phyloP scores from a whole-genome alignment of 2,797 vertebrate species.

The Miichthys miiuy region DNA sequence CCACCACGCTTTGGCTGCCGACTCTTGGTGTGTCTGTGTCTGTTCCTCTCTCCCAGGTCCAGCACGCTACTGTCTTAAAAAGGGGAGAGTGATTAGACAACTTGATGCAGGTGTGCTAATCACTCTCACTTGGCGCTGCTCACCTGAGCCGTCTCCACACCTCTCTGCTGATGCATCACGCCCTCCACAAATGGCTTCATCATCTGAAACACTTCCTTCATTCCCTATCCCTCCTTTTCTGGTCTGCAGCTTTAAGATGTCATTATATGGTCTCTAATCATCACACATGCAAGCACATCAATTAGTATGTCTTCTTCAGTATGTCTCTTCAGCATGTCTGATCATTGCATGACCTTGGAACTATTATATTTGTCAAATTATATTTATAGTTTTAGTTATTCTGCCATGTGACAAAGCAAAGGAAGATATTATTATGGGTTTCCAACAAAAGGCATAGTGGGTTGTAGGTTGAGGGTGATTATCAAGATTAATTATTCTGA shows the following conservation, averaged over 20 bases:
- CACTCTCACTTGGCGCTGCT: too few relatives aligned
- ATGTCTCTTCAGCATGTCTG: too few relatives aligned
- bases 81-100: too few relatives aligned
- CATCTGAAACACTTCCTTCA: constrained; percentile 22
- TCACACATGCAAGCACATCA: constrained; percentile 42
- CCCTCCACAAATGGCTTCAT: background rate
- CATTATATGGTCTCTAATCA: constrained; percentile 50
- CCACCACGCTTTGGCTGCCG: too few relatives aligned
- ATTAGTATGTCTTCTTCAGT: constrained; percentile 39
- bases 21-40: too few relatives aligned
- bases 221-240: constrained; percentile 27
- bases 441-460: background rate
- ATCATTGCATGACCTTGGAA: background rate
- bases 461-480: constrained; percentile 37
- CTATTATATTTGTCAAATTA: constrained; percentile 1
- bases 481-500: constrained; percentile 32
- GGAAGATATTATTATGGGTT: constrained; percentile 1
- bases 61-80: too few relatives aligned
- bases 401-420: background rate
- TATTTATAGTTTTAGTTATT: background rate
- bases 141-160: too few relatives aligned
- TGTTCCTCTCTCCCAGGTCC: too few relatives aligned
- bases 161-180: too few relatives aligned
- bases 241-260: constrained; percentile 38
- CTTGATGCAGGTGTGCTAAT: too few relatives aligned